Conservation (phyloP, 2,113 vertebrate species). For the Brachyhypopomus occidentalis region DNA sequence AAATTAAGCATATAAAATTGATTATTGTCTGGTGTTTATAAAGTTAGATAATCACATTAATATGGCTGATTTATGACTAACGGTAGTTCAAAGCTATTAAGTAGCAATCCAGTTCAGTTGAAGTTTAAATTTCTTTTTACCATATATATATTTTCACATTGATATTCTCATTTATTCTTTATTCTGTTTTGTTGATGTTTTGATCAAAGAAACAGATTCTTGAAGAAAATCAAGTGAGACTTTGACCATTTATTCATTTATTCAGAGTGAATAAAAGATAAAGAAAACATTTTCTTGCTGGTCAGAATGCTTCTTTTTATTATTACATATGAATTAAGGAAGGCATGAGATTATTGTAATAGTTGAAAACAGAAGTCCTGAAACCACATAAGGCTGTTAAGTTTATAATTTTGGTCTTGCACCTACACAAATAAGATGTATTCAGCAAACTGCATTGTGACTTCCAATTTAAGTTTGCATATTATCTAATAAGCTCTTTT, state of each 20-base stretch:
- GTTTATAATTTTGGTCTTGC: no score
- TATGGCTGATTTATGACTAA: neutral
- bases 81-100: neutral
- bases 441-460: no score
- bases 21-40: neutral
- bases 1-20: neutral
- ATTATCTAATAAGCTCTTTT: no score
- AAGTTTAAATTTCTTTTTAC: constrained; percentile 4
- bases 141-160: neutral
- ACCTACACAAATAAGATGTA: no score
- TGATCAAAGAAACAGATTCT: neutral
- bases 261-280: constrained; percentile 8
- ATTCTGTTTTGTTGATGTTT: constrained; percentile 1
- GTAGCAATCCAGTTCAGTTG: neutral
- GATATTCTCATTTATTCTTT: neutral
- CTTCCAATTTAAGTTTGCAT: no score
- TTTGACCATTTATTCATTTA: constrained; percentile 15
- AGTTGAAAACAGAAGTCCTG: no score
- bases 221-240: neutral
- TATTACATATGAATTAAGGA: neutral
- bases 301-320: neutral
- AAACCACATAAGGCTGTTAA: no score
- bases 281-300: constrained; percentile 19
- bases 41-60: constrained; percentile 4
- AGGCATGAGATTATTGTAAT: no score